Evolutionary conservation across 2,113 vertebrate genomes (phyloP).

Genomic region (Odocoileus virginianus): DNA sequence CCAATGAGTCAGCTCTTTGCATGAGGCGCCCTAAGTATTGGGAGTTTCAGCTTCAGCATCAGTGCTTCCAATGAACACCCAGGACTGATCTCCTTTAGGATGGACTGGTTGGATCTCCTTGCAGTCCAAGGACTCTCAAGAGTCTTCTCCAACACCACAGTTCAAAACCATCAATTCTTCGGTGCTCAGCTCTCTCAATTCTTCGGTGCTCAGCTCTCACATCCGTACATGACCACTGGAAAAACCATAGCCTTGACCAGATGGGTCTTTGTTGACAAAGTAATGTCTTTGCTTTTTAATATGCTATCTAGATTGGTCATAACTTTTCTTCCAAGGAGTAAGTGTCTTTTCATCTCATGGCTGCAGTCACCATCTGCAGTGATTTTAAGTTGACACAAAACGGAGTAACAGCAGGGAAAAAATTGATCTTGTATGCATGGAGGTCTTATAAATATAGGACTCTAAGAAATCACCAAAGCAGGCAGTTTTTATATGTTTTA

Average conservation of each 20-base stretch:
- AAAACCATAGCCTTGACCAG: background rate
- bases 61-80: background rate
- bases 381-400: background rate
- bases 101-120: background rate
- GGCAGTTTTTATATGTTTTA: background rate
- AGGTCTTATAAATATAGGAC: background rate
- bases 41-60: background rate
- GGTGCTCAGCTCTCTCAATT: rapidly evolving
- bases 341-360: background rate
- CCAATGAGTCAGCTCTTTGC: rapidly evolving
- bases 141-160: background rate
- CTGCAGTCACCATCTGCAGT: background rate
- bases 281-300: background rate
- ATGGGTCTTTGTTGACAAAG: background rate
- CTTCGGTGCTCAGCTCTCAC: rapidly evolving
- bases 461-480: background rate
- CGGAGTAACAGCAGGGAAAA: background rate
- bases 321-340: background rate
- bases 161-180: background rate
- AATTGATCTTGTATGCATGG: background rate
- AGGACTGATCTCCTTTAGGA: background rate
- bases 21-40: background rate
- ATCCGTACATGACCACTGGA: background rate
- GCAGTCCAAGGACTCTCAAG: background rate
- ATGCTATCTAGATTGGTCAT: background rate